Percentiles rank a stretch among this genome's conserved stretches.
phyloP scores from a whole-genome alignment of 2,113 vertebrate species.

The Plecturocebus donacophilus region DNA sequence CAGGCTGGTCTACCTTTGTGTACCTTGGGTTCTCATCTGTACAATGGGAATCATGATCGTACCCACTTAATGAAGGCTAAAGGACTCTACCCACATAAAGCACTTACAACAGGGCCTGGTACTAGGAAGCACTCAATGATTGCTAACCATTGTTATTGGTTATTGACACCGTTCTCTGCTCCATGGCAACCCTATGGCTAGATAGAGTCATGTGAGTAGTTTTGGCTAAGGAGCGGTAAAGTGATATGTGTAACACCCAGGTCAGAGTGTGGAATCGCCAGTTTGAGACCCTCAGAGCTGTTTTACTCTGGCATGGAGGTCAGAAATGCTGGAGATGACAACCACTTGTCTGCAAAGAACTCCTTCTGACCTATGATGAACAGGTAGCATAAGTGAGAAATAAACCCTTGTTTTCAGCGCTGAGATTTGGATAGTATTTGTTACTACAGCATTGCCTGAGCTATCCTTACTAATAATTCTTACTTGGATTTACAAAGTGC shows the following conservation, averaged over 20 bases:
- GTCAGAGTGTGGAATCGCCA: not conserved
- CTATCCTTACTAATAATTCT: not conserved
- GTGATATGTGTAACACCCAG: too few relatives aligned
- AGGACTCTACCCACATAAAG: not conserved
- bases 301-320: not conserved
- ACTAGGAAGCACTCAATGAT: not conserved
- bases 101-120: too few relatives aligned
- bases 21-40: not conserved
- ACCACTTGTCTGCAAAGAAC: not conserved
- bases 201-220: not conserved
- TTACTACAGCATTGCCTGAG: not conserved
- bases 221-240: not conserved
- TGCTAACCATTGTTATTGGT: not conserved
- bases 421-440: not conserved
- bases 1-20: fast-evolving
- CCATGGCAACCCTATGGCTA: not conserved
- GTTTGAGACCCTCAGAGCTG: not conserved
- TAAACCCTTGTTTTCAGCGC: not conserved
- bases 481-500: not conserved
- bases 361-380: not conserved
- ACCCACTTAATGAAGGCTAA: not conserved
- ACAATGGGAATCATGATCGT: not conserved
- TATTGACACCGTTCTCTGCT: not conserved
- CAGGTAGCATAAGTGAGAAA: not conserved
- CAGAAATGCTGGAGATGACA: not conserved